Evolutionary conservation across 2,113 vertebrate species (phyloP).

Genomic region (Ploceus nigricollis): DNA sequence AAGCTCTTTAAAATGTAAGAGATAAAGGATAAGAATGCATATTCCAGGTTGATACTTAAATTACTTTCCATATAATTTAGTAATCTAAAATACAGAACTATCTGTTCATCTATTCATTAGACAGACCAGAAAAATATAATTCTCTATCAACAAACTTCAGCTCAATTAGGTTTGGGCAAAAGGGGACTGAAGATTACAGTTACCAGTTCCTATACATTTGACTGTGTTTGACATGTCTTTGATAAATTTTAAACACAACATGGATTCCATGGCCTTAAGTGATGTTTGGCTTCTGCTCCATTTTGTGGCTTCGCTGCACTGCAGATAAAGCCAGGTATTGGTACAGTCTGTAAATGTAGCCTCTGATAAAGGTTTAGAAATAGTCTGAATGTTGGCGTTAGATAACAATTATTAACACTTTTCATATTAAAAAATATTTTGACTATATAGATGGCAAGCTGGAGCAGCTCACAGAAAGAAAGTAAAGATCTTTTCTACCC

Average conservation of each 20-base stretch:
- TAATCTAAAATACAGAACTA: not conserved
- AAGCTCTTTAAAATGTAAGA: not conserved
- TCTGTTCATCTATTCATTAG: not conserved
- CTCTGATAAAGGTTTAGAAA: not conserved
- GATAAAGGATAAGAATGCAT: not conserved
- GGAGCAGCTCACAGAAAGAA: not conserved
- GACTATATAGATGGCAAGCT: not conserved
- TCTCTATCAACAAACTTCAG: not conserved
- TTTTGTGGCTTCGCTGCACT: not conserved
- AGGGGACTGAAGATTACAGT: not conserved
- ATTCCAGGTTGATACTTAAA: not conserved
- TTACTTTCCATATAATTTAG: not conserved
- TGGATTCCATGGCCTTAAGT: not conserved
- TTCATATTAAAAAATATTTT: not conserved
- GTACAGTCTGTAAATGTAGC: not conserved
- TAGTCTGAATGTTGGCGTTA: not conserved
- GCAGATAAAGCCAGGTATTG: not conserved
- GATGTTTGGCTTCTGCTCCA: not conserved
- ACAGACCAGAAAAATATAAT: not conserved
- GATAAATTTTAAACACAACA: not conserved
- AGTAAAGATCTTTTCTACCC: not conserved
- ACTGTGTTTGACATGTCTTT: not conserved
- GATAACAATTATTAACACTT: not conserved
- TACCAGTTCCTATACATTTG: not conserved
- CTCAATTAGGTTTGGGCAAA: not conserved